These are phyloP conservation scores for Leontocebus nigricollis DNA, from an alignment of 2,797 vertebrate species.

Conservation along the genomic window DNA sequence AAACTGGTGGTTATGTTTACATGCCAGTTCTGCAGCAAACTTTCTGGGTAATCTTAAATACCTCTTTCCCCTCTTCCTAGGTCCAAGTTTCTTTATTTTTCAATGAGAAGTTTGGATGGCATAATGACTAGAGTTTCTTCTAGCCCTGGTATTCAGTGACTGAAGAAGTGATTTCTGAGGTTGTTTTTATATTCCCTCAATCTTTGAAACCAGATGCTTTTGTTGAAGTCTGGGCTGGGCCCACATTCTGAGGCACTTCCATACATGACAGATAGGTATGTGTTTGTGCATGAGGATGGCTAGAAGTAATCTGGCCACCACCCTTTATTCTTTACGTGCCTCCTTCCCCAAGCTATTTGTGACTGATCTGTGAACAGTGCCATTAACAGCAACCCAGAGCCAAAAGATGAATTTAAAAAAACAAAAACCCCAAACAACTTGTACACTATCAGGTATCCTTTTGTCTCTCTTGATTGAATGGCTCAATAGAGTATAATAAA, in stretches of 20 bases:
- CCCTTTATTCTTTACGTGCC: background rate
- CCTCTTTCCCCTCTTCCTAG: background rate
- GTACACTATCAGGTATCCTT: background rate
- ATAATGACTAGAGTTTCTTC: background rate
- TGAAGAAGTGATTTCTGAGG: background rate
- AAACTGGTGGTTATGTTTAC: background rate
- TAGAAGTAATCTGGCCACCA: background rate
- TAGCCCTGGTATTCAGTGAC: background rate
- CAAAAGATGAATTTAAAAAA: background rate
- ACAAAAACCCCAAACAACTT: background rate
- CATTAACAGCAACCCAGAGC: background rate
- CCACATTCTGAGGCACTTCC: background rate
- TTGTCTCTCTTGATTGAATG: background rate
- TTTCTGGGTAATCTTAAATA: background rate
- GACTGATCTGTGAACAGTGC: background rate
- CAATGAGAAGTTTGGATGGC: background rate
- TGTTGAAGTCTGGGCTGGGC: background rate
- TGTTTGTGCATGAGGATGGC: background rate
- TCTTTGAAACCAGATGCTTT: background rate
- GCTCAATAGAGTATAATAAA: slow-evolving; percentile 31
- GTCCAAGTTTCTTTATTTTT: background rate
- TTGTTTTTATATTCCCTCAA: background rate
- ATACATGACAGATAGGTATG: background rate
- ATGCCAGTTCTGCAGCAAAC: background rate
- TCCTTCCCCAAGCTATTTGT: background rate